Evolutionary conservation across 2,113 vertebrate species (phyloP), one percentile per base, ranked within the genome.

Genomic region (Arenaria interpres): DNA sequence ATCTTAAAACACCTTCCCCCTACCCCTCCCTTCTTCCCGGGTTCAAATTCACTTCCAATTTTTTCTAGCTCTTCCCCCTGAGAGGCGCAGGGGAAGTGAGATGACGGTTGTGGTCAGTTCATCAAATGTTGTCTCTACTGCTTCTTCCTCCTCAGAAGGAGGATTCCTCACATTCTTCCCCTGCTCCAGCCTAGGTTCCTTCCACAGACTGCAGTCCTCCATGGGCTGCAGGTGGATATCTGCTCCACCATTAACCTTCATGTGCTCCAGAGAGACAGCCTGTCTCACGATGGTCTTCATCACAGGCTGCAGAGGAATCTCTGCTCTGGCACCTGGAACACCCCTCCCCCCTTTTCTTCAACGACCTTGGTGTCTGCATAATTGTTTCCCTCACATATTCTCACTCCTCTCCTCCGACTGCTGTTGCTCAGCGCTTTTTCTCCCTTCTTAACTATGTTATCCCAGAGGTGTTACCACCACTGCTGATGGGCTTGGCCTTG

Each of bases 381-480:
- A 33, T 1, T 76, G 24, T 12, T 12, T 18, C 27, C 25, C 13
- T 48, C 17, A 5, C 25, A 12, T 12, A 6, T 82, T 51, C 21
- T 54, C 17, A 41, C 30, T 87, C n/a, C 41, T 63, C 6, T 54
- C 16, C 60, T 20, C 18, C 2, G 2, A 4, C 27, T 91, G 19
- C 37, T 39, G 28, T 39, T 59, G 8, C 1, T 2, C 20, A 57
- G 35, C 21, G 24, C 1, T 9, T 37, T 72, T 35, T 8, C 3
- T 7, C 13, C 15, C 20, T 45, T 57, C 48, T 76, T 43, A 71
- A 57, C 4, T 28, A n/a, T 7, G 4, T 75, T 62, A 37, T 51
- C 13, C 2, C 27, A 63, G 22, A 76, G 27, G 7, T 1, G 0
- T 15, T 37, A 48, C 22, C 22, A 28, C 35, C 0, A 0, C n/a